These are phyloP conservation scores for Eidolon helvum DNA, from an alignment of 2,113 vertebrate species.

Conservation along the genomic window DNA sequence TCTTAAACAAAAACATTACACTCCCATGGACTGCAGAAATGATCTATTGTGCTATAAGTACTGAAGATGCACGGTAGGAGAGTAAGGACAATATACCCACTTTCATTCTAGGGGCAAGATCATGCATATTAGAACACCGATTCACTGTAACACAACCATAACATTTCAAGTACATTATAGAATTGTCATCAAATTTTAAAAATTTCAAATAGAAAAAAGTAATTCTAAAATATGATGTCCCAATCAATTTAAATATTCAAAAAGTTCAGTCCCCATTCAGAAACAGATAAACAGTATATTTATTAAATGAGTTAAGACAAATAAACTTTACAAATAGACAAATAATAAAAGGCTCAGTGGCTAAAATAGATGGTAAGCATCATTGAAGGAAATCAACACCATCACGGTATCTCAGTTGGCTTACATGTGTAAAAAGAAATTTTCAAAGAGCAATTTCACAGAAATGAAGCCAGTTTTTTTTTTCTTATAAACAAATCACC, in stretches of 20 bases:
- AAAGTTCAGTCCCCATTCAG: slow-evolving; percentile 86
- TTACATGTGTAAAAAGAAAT: slow-evolving; percentile 78
- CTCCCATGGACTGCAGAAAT: neutral
- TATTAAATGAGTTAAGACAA: slow-evolving; percentile 82
- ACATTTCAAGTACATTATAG: slow-evolving; percentile 54
- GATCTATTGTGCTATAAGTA: neutral
- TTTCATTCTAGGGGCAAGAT: neutral
- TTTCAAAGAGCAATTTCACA: slow-evolving; percentile 79
- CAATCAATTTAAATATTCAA: slow-evolving; percentile 78
- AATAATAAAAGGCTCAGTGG: slow-evolving; percentile 81
- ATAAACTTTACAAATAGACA: slow-evolving; percentile 81
- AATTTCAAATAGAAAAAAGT: slow-evolving; percentile 53
- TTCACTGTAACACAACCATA: slow-evolving; percentile 4
- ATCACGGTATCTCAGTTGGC: slow-evolving; percentile 76
- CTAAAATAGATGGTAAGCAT: slow-evolving; percentile 78
- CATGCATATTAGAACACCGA: neutral
- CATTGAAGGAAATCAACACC: slow-evolving; percentile 76
- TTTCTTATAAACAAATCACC: slow-evolving; percentile 78
- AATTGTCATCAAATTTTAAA: slow-evolving; percentile 38
- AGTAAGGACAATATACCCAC: neutral
- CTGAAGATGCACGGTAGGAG: neutral
- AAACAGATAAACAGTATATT: slow-evolving; percentile 89
- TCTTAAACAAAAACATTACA: neutral
- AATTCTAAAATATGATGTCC: slow-evolving; percentile 73
- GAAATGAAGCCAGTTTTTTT: slow-evolving; percentile 75